These are phyloP conservation scores for Ernsta delagoae DNA, from an alignment of 2,888 invertebrate genomes.

Conservation along the genomic window DNA sequence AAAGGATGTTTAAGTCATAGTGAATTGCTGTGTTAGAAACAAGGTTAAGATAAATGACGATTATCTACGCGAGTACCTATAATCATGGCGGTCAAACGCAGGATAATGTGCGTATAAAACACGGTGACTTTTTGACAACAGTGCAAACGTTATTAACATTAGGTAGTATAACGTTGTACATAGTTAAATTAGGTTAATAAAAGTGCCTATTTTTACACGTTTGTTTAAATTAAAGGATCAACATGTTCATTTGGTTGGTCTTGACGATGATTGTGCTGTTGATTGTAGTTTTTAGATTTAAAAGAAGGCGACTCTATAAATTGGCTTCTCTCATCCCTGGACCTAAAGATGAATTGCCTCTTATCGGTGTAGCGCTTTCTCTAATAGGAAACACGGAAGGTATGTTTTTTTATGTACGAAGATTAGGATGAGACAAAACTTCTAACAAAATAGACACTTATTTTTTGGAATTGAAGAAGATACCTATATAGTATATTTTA, in stretches of 20 bases:
- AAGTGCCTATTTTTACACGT: neutral
- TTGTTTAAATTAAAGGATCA: neutral
- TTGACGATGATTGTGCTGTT: slow-evolving; percentile 51
- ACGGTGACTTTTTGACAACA: slow-evolving; percentile 38
- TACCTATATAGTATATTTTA: too few species aligned
- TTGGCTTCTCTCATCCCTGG: slow-evolving; percentile 55
- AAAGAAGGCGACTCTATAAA: slow-evolving; percentile 60
- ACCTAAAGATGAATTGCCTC: slow-evolving; percentile 51
- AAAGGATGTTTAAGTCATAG: too few species aligned
- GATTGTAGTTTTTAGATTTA: slow-evolving; percentile 54
- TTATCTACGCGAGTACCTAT: too few species aligned
- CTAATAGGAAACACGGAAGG: slow-evolving; percentile 62
- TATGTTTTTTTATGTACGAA: slow-evolving; percentile 43
- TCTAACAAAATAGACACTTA: neutral
- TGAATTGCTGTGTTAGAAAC: too few species aligned
- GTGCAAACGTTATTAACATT: slow-evolving; percentile 11
- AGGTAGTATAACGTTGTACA: too few species aligned
- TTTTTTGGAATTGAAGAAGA: neutral
- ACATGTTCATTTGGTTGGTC: slow-evolving; percentile 58
- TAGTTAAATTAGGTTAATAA: too few species aligned
- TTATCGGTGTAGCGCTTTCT: slow-evolving; percentile 59
- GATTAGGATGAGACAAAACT: neutral
- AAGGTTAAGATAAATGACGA: too few species aligned
- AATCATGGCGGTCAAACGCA: slow-evolving; percentile 35
- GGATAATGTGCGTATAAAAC: slow-evolving; percentile 48